Base-by-base conservation (phyloP, 2,797 vertebrate species). In the Acomys russatus region DNA sequence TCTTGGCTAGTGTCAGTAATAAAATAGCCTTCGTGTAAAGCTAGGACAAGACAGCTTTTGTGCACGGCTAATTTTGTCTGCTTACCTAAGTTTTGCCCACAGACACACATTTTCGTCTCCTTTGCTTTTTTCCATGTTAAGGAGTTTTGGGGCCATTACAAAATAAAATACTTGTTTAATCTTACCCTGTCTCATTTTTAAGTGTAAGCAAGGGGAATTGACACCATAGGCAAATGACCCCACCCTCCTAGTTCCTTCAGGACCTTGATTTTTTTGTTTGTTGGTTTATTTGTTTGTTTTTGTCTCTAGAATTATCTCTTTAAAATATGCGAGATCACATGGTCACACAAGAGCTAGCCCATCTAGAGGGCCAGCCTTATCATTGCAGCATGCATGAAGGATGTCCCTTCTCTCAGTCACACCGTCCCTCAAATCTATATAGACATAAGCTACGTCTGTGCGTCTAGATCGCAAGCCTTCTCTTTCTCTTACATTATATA, bases 101-200 rank as follows among this genome's bases (percentile, higher is more conserved):
- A 88, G 51, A 64, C 56, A 44, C 5, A 49, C 11, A 61, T 2
- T 25, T 25, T 74, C 84, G 59, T 74, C 10, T 66, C 59, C 4
- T 79, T 22, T 66, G 0, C 78, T 93, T 95, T 92, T 23, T 88
- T 35, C 23, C 66, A 25, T 10, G 25, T 70, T 93, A 7, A 25
- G 85, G 30, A 94, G 30, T 70, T 86, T 90, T 94, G 28, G 25
- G 9, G 12, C 35, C 70, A 71, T 76, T 88, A 61, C 63, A 77
- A 59, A 68, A 35, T 84, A 71, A 83, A 73, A 68, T 87, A 54
- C 17, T 92, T 88, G 49, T 1, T 87, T 84, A 71, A 51, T 86
- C 49, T 8, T 90, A 64, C 54, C 63, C 71, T 15, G 4, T 96
- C 68, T 6, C 25, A 61, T 59, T 85, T 68, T 77, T 92, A 56